Evolutionary conservation across 2,888 invertebrate genomes (phyloP).

Genomic region (Sminthurides aquaticus): DNA sequence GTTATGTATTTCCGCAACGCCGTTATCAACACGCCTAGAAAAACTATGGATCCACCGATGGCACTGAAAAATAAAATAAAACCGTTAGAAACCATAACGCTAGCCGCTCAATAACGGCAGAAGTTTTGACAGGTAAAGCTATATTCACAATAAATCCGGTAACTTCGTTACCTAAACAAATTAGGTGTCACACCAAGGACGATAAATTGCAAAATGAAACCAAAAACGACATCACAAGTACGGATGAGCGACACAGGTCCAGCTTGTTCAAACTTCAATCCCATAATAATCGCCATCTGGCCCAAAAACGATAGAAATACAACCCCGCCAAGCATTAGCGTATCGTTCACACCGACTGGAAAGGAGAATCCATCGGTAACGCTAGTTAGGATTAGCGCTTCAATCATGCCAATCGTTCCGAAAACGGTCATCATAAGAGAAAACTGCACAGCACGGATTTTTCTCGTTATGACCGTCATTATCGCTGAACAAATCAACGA

Average conservation of each 20-base stretch:
- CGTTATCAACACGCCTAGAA: constrained; percentile 73
- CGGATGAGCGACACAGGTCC: constrained; percentile 84
- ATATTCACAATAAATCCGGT: background rate
- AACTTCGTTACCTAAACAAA: constrained; percentile 26
- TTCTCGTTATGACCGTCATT: constrained; percentile 38
- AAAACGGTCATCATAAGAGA: constrained; percentile 38
- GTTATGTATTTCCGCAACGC: constrained; percentile 78
- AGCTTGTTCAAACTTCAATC: constrained; percentile 81
- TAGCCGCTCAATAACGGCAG: background rate
- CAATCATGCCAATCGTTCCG: constrained; percentile 37
- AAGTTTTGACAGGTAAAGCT: background rate
- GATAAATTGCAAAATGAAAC: constrained; percentile 37
- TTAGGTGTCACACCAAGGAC: constrained; percentile 36
- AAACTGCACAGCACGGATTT: constrained; percentile 41
- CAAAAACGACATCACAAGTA: constrained; percentile 83
- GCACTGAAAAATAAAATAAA: constrained; percentile 57
- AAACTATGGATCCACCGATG: constrained; percentile 71
- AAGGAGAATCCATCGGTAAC: constrained; percentile 24
- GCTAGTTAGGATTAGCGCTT: constrained; percentile 28
- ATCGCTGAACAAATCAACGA: constrained; percentile 37
- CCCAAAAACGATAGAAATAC: constrained; percentile 79
- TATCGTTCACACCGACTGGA: constrained; percentile 25
- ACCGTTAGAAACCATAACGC: too few relatives aligned
- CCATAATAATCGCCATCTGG: constrained; percentile 76
- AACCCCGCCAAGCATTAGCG: constrained; percentile 46